Base-by-base conservation (phyloP, 1,140 invertebrate species). In the Steinernema khuongi region DNA sequence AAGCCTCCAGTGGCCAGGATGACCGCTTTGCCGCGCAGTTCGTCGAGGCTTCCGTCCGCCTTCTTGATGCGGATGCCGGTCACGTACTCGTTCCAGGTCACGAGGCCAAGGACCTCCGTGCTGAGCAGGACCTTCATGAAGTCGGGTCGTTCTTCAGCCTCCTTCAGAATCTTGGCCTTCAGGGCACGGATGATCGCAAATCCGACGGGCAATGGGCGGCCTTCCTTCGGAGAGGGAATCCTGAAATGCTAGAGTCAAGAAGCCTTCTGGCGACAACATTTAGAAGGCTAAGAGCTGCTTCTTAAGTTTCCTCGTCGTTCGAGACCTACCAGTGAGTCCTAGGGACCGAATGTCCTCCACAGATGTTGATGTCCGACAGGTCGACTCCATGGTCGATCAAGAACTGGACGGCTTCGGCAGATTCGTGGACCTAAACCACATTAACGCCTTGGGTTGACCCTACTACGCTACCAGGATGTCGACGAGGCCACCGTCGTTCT, bases 131-230 rank as follows among this genome's bases (percentile, higher is more conserved):
- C 72, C 41, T 79, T 60, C 26, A 81, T 17, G 60, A 71, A 50
- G 14, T 71, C 69, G 17, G 73, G 31, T 28, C 29, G 36, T 36
- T 31, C 70, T 36, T 71, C 33, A n/a, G 18, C 28, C 67, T 4
- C 33, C 67, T 32, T 44, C 17, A 71, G 14, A 71, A 36, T 18
- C 28, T 67, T 72, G 19, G 75, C 68, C 60, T 79, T 83, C 19
- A 86, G 67, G 26, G 82, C 77, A 11, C 74, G 72, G 41, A 86
- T 82, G 60, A 86, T 82, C 30, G 84, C 81, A 67, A 86, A 80
- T 43, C 85, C 85, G 71, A 86, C 83, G 14, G 85, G 85, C 29
- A 81, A 72, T 1, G 85, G 85, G 75, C 83, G 83, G 31, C 85
- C 85, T 68, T 86, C 85, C 74, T 83, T 81, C 11, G 83, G 81